Percentiles rank a stretch among this genome's conserved stretches.
Conservation (phyloP, 2,113 vertebrate genomes). For the Semnopithecus entellus region DNA sequence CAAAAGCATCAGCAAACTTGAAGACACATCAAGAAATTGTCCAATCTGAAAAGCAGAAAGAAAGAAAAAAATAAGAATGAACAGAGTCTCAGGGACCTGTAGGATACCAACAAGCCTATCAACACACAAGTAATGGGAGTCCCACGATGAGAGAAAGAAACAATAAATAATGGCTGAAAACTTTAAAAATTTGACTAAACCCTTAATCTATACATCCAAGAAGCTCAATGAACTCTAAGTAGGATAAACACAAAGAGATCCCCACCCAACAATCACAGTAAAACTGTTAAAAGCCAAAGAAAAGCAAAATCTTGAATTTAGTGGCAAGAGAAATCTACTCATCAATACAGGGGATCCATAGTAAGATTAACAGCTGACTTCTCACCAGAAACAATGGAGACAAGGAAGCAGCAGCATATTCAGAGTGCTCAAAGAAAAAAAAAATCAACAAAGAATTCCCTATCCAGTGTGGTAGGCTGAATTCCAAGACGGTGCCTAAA, state of each 20-base stretch:
- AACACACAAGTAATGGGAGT: background rate
- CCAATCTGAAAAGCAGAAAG: background rate
- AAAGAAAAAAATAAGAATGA: background rate
- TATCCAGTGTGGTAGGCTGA: background rate
- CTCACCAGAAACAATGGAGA: background rate
- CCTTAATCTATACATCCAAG: background rate
- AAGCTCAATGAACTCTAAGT: slow-evolving; percentile 7
- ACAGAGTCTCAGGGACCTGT: background rate
- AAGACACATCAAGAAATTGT: background rate
- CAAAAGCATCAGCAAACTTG: background rate
- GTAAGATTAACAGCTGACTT: background rate
- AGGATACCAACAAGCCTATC: background rate
- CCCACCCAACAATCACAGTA: background rate
- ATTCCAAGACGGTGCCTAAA: background rate
- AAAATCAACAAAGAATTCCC: background rate
- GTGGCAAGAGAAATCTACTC: background rate
- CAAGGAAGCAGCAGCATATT: background rate
- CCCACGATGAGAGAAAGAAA: background rate
- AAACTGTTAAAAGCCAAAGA: background rate
- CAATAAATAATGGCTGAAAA: background rate
- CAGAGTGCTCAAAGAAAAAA: background rate
- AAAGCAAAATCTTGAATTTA: background rate
- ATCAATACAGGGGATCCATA: background rate
- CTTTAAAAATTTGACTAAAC: background rate
- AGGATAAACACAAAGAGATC: background rate